Base-by-base conservation (phyloP, 2,888 invertebrate species). In the Pristionchus exspectatus region DNA sequence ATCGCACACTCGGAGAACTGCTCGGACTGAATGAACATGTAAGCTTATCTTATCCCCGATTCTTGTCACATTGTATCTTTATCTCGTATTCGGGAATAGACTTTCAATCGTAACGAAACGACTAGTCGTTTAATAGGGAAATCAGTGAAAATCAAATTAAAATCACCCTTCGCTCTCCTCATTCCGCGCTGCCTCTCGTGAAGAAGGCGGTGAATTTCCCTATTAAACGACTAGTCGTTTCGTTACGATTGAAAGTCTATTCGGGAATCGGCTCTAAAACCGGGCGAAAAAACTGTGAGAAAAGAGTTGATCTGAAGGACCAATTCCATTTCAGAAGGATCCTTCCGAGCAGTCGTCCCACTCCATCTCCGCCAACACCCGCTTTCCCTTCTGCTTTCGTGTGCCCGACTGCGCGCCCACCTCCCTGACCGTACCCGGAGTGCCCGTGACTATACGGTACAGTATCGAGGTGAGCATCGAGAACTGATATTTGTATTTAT, bases 1-100 rank as follows among this genome's bases (percentile, higher is more conserved):
- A 56, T 56, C 84, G 59, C 16, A 30, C 84, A 84, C 59, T 84
- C 56, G 84, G 59, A 59, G 84, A 84, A 27, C n/a, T 84, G 84
- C 33, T 84, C 56, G 84, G 84, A 84, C 9, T 84, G 33, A 44
- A 84, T 30, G 84, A 84, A 24, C 30, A 84, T 10, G 84, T 72
- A 16, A 1, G 72, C 44, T 5, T 50, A 10, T 50, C 4, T 50
- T 50, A 9, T 9, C 4, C 21, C 3, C 3, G 63, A 21, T 63
- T 63, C 63, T 59, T 21, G n/a, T n/a, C n/a, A n/a, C n/a, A n/a
- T n/a, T n/a, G n/a, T n/a, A n/a, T n/a, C n/a, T n/a, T n/a, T n/a
- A n/a, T n/a, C n/a, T n/a, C n/a, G n/a, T n/a, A n/a, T n/a, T n/a
- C n/a, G n/a, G n/a, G n/a, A n/a, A n/a, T n/a, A n/a, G n/a, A n/a